Base-by-base conservation (phyloP, 2,113 vertebrate genomes). In the Neopipo cinnamomea region DNA sequence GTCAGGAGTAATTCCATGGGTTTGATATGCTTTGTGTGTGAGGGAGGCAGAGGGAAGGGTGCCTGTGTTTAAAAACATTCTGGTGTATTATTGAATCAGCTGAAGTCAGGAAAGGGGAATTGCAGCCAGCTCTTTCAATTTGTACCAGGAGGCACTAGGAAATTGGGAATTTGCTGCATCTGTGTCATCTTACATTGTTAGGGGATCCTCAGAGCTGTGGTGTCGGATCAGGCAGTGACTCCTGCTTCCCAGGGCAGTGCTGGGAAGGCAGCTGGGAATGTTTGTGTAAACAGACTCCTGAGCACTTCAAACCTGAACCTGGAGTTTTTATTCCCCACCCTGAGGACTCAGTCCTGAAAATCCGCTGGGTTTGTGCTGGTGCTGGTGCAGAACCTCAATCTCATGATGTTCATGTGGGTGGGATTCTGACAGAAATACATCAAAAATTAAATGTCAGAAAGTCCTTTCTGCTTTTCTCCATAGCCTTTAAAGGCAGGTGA, bases 11-110 rank as follows among this genome's bases (percentile, higher is more conserved):
- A 94, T 83, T 91, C 90, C 61, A 5, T 78, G 92, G 79, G 93
- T 94, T 53, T 84, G 84, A 84, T 91, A 28, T 16, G 77, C 90
- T 85, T 52, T 70, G 79, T 76, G 67, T 80, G 66, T 55, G 19
- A 80, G 61, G 19, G 76, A 76, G 75, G 67, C 71, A 84, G 92
- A 93, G 62, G 86, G 44, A 91, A 79, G 78, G 72, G 71, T 78
- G 92, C 35, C 73, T 85, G 62, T 90, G 84, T 96, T 95, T 93
- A 84, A 91, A n/a, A n/a, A n/a, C n/a, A 96, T 95, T 93, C 93
- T 76, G 92, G 44, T 66, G 52, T 2, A 63, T 91, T 93, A 90
- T 76, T 92, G 94, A 93, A 94, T 90, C 93, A 95, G 16, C 75
- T 25, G 76, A 74, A 95, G 89, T 81, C 90, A 84, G 94, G 76